Evolutionary conservation across 2,113 vertebrate species (phyloP).

Genomic region (Chrysochloris asiatica): DNA sequence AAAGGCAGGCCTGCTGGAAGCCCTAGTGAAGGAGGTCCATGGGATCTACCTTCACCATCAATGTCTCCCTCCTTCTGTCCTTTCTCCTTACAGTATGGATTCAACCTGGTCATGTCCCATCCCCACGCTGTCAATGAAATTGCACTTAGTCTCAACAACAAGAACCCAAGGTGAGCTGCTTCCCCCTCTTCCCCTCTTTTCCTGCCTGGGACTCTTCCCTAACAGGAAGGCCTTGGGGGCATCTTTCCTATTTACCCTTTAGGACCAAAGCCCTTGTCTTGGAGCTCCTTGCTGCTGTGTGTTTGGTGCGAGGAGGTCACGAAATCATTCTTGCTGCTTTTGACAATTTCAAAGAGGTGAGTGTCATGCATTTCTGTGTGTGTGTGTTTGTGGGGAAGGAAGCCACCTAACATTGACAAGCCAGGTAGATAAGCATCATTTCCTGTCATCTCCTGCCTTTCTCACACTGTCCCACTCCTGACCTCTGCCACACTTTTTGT

Average conservation of each 20-base stretch:
- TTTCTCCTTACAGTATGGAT: conserved; percentile 91
- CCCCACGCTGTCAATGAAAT: conserved; percentile 98
- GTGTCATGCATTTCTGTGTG: not conserved
- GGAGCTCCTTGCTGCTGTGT: conserved; percentile 96
- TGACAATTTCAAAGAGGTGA: conserved; percentile 99
- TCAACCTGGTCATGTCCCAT: conserved; percentile 99
- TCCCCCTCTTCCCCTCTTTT: not conserved
- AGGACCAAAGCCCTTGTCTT: conserved; percentile 98
- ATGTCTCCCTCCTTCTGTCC: not conserved
- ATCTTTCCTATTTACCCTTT: not conserved
- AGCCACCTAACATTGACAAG: not conserved
- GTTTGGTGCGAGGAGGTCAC: conserved; percentile 96
- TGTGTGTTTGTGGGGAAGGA: not conserved
- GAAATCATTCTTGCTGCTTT: conserved; percentile 99
- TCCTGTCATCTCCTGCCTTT: not conserved
- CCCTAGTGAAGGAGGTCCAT: not conserved
- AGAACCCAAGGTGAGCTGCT: conserved; percentile 92
- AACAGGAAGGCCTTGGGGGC: not conserved
- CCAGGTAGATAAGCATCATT: not conserved
- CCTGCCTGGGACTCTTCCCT: not conserved
- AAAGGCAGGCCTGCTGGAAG: not conserved
- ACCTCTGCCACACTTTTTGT: not conserved
- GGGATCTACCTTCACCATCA: not conserved
- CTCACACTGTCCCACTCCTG: not conserved
- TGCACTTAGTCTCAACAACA: conserved; percentile 98